Base-by-base conservation (phyloP, 2,113 vertebrate genomes). In the Scytalopus superciliaris region DNA sequence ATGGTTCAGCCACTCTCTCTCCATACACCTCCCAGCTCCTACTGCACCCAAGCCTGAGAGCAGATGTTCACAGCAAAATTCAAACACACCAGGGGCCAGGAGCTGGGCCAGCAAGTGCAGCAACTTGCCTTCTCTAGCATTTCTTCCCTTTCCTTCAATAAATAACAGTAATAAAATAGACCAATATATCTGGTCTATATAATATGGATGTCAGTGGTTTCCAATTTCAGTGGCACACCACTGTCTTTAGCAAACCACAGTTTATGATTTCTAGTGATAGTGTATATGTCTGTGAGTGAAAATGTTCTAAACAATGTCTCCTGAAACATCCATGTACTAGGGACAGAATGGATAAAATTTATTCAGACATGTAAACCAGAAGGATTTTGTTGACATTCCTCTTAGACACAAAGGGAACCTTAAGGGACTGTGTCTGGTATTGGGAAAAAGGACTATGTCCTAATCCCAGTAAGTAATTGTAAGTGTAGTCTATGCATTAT, bases 121-220 rank as follows among this genome's bases (percentile, higher is more conserved):
- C 31, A 81, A 18, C 42, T 77, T 86, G 22, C 35, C 17, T 91
- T 82, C 40, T 2, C 1, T 33, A 60, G 33, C 3, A 16, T 56
- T 94, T 87, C 47, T 82, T 79, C 70, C 12, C 12, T 82, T 78
- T 93, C 19, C 33, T 84, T 91, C 90, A 87, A 76, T 47, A 78
- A 94, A 63, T 31, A 78, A 21, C 31, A 18, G 17, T 37, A 84
- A 70, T 33, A 55, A 77, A 75, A 55, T 89, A 30, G 14, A 39
- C 4, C 66, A 77, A 42, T 5, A 6, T 80, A 67, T 66, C 31
- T 78, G 52, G 39, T 37, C 81, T 72, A 6, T 45, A 45, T 31
- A 64, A 49, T 19, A 52, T 0, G 1, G n/a, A 33, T 37, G 72
- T 87, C 7, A 21, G 28, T 45, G n/a, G 14, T 70, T 77, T 90